phyloP scores from a whole-genome alignment of 2,888 invertebrate genomes.

The Cremastinae sp. region DNA sequence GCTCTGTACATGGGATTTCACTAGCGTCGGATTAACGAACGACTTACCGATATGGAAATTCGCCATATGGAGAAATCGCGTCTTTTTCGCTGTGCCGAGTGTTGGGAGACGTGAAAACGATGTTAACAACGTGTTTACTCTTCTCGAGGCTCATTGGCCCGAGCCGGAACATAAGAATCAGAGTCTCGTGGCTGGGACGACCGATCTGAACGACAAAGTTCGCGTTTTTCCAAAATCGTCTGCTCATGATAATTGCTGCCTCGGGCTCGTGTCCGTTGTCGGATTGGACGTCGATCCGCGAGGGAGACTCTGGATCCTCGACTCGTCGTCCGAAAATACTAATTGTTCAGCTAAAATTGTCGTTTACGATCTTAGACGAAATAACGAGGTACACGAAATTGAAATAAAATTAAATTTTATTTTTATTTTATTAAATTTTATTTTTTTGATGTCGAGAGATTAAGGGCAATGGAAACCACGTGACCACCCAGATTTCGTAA shows the following conservation, averaged over 20 bases:
- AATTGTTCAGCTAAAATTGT: slow-evolving; percentile 79
- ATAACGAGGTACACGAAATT: slow-evolving; percentile 65
- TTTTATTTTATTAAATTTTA: no score
- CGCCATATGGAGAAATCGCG: slow-evolving; percentile 78
- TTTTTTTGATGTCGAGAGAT: no score
- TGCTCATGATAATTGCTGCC: slow-evolving; percentile 69
- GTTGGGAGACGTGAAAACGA: slow-evolving; percentile 61
- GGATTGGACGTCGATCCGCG: slow-evolving; percentile 78
- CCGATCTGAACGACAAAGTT: slow-evolving; percentile 28
- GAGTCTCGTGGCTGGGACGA: slow-evolving; percentile 9
- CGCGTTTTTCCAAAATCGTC: slow-evolving; percentile 57
- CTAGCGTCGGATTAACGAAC: slow-evolving; percentile 61
- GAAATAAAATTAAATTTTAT: slow-evolving; percentile 17
- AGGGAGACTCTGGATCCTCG: slow-evolving; percentile 80
- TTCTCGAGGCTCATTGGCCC: slow-evolving; percentile 79
- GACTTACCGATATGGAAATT: slow-evolving; percentile 75
- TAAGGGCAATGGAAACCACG: no score
- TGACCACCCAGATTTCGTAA: no score
- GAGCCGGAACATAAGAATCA: slow-evolving; percentile 61
- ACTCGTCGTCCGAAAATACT: slow-evolving; percentile 74
- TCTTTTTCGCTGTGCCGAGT: slow-evolving; percentile 79
- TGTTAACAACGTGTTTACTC: slow-evolving; percentile 64
- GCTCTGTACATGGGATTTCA: slow-evolving; percentile 56
- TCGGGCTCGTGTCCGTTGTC: slow-evolving; percentile 76
- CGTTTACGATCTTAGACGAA: slow-evolving; percentile 77